Evolutionary conservation across 2,797 vertebrate genomes (phyloP).

Genomic region (Sebastes iracundus): DNA sequence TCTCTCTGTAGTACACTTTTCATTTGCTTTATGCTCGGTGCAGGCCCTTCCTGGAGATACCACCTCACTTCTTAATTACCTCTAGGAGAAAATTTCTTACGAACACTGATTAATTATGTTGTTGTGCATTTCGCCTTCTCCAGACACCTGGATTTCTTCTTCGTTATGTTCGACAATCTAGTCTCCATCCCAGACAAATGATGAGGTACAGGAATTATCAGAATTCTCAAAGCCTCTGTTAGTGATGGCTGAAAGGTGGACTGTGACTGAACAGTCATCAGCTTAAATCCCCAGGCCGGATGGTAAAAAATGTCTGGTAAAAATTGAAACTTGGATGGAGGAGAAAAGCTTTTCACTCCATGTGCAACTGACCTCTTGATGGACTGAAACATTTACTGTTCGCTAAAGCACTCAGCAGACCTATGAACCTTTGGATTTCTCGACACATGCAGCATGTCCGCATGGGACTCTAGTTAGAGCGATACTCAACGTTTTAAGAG

Average conservation of each 20-base stretch:
- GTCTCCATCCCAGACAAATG: not conserved
- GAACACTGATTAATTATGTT: not conserved
- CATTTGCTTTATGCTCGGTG: not conserved
- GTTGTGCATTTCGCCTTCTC: not conserved
- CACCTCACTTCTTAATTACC: slow-evolving; percentile 31
- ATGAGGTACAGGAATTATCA: not conserved
- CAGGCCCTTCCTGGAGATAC: not conserved
- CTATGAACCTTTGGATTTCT: not conserved
- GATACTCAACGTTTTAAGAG: not conserved
- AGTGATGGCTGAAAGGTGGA: not conserved
- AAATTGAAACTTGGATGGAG: not conserved
- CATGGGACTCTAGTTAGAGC: not conserved
- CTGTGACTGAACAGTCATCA: not conserved
- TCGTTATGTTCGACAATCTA: not conserved
- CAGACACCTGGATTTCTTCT: not conserved
- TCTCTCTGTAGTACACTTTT: slow-evolving; percentile 6
- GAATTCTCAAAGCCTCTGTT: not conserved
- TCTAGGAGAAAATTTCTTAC: not conserved
- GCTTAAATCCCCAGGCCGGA: not conserved
- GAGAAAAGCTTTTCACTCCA: not conserved
- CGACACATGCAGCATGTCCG: not conserved
- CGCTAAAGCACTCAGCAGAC: not conserved
- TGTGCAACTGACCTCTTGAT: not conserved
- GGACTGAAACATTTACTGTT: not conserved
- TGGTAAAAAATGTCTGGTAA: not conserved